Evolutionary conservation across 2,888 invertebrate species (phyloP).

Genomic region (Thecophora atra): DNA sequence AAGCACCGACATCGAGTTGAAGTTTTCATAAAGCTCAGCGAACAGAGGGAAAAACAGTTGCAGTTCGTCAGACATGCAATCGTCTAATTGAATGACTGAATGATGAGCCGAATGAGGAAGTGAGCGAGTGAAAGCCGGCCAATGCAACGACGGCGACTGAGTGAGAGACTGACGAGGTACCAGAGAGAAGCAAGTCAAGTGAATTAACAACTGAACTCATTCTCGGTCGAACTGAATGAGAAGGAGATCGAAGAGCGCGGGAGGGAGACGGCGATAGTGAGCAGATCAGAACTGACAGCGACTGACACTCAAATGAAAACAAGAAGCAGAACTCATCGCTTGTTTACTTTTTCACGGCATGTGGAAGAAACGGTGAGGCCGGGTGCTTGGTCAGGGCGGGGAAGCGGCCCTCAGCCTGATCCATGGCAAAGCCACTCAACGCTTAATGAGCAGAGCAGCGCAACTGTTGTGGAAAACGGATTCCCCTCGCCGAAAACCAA

Average conservation of each 20-base stretch:
- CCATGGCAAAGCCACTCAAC: not conserved
- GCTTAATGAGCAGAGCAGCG: slow-evolving; percentile 2
- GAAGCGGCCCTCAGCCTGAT: not conserved
- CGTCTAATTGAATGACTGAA: slow-evolving; percentile 22
- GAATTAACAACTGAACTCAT: not conserved
- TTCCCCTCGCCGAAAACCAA: not conserved
- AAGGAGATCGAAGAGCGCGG: not conserved
- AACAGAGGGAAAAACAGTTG: slow-evolving; percentile 15
- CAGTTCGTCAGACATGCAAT: slow-evolving; percentile 9
- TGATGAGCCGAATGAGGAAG: not conserved
- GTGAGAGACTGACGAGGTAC: too few relatives aligned
- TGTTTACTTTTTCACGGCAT: slow-evolving; percentile 11
- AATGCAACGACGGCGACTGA: not conserved
- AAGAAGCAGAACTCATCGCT: not conserved
- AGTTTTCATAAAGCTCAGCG: slow-evolving; percentile 13
- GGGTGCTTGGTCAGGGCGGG: not conserved
- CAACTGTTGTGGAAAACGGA: not conserved
- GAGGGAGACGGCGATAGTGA: too few relatives aligned
- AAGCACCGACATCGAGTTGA: slow-evolving; percentile 2
- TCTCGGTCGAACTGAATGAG: not conserved
- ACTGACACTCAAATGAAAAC: slow-evolving; percentile 1
- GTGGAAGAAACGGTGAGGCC: not conserved
- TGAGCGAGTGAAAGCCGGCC: not conserved
- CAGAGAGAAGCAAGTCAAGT: not conserved
- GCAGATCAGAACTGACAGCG: too few relatives aligned